A percentile compares a stretch with the other conserved stretches of the same genome.
Evolutionary conservation across 2,113 vertebrate genomes (phyloP).

Genomic region (Embiotoca jacksoni): DNA sequence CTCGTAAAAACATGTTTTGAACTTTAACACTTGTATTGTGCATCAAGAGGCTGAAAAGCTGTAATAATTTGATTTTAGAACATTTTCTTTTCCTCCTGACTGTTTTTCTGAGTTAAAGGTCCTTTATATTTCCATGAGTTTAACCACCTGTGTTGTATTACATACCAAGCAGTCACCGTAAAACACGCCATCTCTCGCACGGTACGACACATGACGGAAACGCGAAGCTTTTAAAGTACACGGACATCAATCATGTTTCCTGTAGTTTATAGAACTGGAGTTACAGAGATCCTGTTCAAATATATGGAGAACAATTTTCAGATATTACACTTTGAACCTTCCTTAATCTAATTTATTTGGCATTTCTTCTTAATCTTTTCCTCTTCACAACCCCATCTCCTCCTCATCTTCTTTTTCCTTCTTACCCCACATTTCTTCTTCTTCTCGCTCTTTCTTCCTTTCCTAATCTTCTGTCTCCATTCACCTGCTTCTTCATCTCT

Average conservation of each 20-base stretch:
- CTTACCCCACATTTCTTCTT: no score
- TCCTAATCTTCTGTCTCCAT: no score
- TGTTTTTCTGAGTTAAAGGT: neutral
- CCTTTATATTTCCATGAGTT: conserved; percentile 9
- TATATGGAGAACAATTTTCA: neutral
- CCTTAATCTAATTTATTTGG: no score
- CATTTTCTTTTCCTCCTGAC: no score
- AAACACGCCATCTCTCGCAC: neutral
- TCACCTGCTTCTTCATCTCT: no score
- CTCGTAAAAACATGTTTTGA: neutral
- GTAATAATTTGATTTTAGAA: neutral
- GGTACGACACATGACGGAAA: conserved; percentile 50
- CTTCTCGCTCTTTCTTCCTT: no score
- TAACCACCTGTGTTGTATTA: conserved; percentile 34
- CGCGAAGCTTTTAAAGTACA: neutral
- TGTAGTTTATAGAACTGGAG: neutral
- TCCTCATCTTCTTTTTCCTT: no score
- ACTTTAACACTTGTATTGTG: neutral
- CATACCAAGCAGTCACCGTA: conserved; percentile 15
- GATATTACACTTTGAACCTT: neutral
- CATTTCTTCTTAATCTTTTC: no score
- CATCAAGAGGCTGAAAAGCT: neutral
- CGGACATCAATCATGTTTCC: conserved; percentile 12
- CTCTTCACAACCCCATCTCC: no score
- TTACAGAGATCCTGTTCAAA: conserved; percentile 26